Evolutionary conservation across 1,140 invertebrate genomes (phyloP).

Genomic region (Drosophila cardini): DNA sequence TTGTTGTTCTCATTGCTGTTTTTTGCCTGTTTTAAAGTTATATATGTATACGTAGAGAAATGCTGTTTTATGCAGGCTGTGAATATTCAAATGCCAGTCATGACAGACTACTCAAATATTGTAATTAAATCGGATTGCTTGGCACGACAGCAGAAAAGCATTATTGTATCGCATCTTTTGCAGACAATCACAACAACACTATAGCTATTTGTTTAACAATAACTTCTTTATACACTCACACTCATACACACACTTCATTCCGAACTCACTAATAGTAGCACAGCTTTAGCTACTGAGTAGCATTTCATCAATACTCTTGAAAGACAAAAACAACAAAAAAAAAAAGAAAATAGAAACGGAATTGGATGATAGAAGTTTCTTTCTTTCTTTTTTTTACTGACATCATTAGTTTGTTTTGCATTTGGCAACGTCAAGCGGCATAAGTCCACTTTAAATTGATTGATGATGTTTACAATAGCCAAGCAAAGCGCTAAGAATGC

Average conservation of each 20-base stretch:
- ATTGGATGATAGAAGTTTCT: slow-evolving; percentile 3
- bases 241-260: not conserved
- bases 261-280: not conserved
- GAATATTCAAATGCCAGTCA: slow-evolving; percentile 7
- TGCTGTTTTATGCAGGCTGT: not conserved
- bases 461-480: slow-evolving; percentile 54
- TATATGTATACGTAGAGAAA: not conserved
- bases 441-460: slow-evolving; percentile 67
- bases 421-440: slow-evolving; percentile 44
- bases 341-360: not conserved
- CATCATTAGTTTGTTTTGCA: slow-evolving; percentile 66
- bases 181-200: slow-evolving; percentile 7
- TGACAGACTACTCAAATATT: slow-evolving; percentile 26
- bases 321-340: not conserved
- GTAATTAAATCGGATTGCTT: slow-evolving; percentile 45
- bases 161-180: not conserved
- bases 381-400: not conserved
- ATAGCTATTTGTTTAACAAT: slow-evolving; percentile 16
- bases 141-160: not conserved
- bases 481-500: not conserved
- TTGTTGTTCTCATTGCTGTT: not conserved
- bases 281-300: slow-evolving; percentile 4
- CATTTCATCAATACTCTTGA: slow-evolving; percentile 12
- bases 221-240: not conserved
- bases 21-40: not conserved